Base-by-base conservation (phyloP, 1,140 invertebrate genomes). In the Heterodera schachtii region DNA sequence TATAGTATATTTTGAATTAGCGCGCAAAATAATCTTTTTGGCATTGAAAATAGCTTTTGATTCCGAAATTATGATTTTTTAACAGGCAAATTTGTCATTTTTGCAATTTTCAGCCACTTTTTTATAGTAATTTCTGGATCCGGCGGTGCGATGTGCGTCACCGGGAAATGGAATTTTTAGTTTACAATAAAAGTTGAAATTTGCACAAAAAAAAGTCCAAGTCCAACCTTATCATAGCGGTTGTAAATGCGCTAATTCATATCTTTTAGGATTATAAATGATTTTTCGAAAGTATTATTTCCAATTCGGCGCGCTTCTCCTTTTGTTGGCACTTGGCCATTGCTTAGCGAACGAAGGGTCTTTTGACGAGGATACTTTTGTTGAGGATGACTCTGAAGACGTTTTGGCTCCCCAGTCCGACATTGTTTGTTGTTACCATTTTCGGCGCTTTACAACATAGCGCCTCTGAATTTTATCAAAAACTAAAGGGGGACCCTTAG, bases 221-320 rank as follows among this genome's bases (percentile, higher is more conserved):
- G 31, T 13, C 41, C 41, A 8, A 2, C 41, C 13, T 71, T 13
- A 44, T 71, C 16, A 13, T 71, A 11, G 9, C 46, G 16, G 41
- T 8, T 73, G 16, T 73, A 73, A 47, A 31, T 31, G 31, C 31
- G 31, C 31, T 31, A 31, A 31, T 31, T 31, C 31, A 31, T 31
- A 31, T 31, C 16, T 73, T 73, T 47, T 73, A 73, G 19, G 31
- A 16, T 47, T 73, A 16, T 73, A 19, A 73, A 73, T 47, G 49
- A 13, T 47, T 19, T 52, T 16, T 16, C 13, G 19, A 73, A 73
- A 52, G 16, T 16, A 11, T 73, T 19, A 3, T 64, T 5, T 64
- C 5, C 52, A 16, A 19, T 19, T 64, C 16, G 57, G 57, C 13
- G 2, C 19, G 16, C 4, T 73, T 4, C 5, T 19, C 5, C 16